Evolutionary conservation across 1,140 invertebrate genomes (phyloP).

Genomic region (Homarus americanus): DNA sequence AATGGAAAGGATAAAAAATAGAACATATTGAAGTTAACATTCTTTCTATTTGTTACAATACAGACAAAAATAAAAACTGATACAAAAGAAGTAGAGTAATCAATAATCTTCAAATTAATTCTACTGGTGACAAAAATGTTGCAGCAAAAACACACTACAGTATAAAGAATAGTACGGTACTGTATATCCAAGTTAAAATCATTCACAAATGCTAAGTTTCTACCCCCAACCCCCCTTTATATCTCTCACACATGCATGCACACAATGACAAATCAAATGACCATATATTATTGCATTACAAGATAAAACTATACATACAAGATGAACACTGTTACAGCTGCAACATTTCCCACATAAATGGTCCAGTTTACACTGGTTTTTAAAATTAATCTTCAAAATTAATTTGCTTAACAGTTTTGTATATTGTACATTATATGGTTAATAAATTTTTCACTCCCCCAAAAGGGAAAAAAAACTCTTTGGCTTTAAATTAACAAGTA

Average conservation of each 20-base stretch:
- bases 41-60: slow-evolving; percentile 48
- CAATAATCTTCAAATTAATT: slow-evolving; percentile 23
- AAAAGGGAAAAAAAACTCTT: slow-evolving; percentile 51
- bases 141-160: slow-evolving; percentile 1
- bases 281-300: not conserved
- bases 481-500: slow-evolving; percentile 57
- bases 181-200: not conserved
- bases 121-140: slow-evolving; percentile 26
- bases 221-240: not conserved
- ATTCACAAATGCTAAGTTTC: not conserved
- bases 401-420: slow-evolving; percentile 31
- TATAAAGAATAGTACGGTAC: not conserved
- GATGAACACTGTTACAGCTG: not conserved
- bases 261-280: not conserved
- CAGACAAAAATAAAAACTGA: slow-evolving; percentile 49
- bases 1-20: not conserved
- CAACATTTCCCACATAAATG: slow-evolving; percentile 27
- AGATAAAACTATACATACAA: not conserved
- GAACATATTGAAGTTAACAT: not conserved
- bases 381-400: slow-evolving; percentile 13
- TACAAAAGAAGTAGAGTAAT: slow-evolving; percentile 58
- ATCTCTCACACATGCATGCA: not conserved
- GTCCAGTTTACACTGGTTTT: slow-evolving; percentile 25
- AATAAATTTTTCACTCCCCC: slow-evolving; percentile 38
- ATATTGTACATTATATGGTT: slow-evolving; percentile 43